phyloP scores from a whole-genome alignment of 1,140 invertebrate species.

The Oscheius sp. region DNA sequence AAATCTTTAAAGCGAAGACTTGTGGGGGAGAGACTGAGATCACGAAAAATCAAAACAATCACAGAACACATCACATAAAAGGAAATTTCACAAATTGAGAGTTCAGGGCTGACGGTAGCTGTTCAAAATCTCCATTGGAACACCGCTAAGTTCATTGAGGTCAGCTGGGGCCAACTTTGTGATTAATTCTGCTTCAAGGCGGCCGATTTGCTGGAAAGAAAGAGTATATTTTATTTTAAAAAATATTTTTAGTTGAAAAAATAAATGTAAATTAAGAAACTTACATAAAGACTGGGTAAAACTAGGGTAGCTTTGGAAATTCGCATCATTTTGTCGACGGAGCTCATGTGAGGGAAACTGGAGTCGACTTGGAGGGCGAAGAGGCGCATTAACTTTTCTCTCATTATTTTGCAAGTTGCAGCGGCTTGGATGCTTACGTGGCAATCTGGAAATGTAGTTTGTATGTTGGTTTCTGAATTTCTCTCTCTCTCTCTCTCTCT shows the following conservation, averaged over 20 bases:
- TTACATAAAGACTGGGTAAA: slow-evolving; percentile 18
- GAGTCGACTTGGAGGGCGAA: slow-evolving; percentile 28
- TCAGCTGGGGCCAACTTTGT: slow-evolving; percentile 11
- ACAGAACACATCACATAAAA: too few relatives aligned
- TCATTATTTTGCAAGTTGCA: slow-evolving; percentile 15
- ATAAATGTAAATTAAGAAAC: not conserved
- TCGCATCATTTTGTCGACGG: slow-evolving; percentile 13
- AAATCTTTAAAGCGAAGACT: not conserved
- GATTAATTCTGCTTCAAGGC: slow-evolving; percentile 28
- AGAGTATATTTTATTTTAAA: not conserved
- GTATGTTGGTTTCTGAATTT: too few relatives aligned
- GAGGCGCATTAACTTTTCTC: slow-evolving; percentile 22
- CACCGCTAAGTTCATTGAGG: slow-evolving; percentile 18
- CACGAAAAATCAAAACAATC: too few relatives aligned
- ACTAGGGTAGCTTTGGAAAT: slow-evolving; percentile 12
- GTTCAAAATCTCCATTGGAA: slow-evolving; percentile 28
- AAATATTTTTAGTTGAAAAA: not conserved
- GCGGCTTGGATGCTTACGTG: slow-evolving; percentile 17
- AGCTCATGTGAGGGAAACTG: slow-evolving; percentile 16
- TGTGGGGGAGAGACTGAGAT: not conserved
- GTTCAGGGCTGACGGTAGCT: not conserved
- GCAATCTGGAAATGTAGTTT: slow-evolving; percentile 38
- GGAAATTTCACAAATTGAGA: too few relatives aligned
- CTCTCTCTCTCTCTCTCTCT: too few relatives aligned
- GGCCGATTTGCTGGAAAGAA: slow-evolving; percentile 28